Conservation (phyloP, 2,113 vertebrate genomes). For the Trinectes maculatus region DNA sequence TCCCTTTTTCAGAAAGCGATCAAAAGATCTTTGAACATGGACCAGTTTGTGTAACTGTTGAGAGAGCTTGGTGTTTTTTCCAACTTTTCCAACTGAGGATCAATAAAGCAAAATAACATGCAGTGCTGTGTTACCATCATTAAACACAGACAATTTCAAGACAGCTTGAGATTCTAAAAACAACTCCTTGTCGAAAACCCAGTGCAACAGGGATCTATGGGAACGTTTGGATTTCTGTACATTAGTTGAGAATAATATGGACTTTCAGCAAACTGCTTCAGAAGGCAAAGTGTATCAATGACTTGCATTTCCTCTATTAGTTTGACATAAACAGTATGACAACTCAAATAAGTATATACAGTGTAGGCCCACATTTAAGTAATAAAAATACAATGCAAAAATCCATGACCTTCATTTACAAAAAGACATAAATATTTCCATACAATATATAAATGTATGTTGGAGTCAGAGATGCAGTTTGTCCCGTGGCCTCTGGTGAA, state of each 20-base stretch:
- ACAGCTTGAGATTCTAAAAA: too few species aligned
- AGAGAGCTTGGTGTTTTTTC: background rate
- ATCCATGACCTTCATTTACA: slow-evolving; percentile 1
- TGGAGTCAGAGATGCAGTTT: slow-evolving; percentile 7
- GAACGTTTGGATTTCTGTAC: background rate
- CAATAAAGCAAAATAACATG: background rate
- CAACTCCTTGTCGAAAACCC: too few species aligned
- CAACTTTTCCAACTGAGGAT: background rate
- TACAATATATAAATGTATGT: slow-evolving; percentile 5
- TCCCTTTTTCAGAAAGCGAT: slow-evolving; percentile 24
- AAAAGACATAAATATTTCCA: slow-evolving; percentile 49
- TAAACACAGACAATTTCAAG: too few species aligned
- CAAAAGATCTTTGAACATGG: slow-evolving; percentile 9
- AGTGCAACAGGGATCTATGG: background rate
- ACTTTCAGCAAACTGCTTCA: slow-evolving; percentile 6
- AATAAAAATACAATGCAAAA: background rate
- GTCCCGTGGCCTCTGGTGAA: background rate
- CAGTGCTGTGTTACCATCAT: too few species aligned
- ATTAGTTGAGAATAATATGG: background rate
- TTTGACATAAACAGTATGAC: background rate
- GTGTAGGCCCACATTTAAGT: slow-evolving; percentile 7
- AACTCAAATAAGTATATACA: slow-evolving; percentile 23
- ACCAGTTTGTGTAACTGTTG: background rate
- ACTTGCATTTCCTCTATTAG: background rate
- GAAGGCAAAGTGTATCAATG: background rate